These are phyloP conservation scores for Crematogaster levior DNA, from an alignment of 2,888 invertebrate genomes.

Conservation along the genomic window DNA sequence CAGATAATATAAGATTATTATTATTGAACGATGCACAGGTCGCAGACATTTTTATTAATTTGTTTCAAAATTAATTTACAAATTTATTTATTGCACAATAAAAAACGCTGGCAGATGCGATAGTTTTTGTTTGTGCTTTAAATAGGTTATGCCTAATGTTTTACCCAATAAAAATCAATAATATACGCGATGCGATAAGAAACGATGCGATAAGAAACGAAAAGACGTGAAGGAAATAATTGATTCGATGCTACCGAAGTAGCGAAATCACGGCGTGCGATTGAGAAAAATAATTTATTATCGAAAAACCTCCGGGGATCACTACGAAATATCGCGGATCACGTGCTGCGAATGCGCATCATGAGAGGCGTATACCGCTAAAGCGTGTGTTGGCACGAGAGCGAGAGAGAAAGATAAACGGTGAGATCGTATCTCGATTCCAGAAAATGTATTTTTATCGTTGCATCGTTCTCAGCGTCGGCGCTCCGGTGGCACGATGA, in stretches of 20 bases:
- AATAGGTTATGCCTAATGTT: neutral
- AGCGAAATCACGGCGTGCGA: slow-evolving; percentile 14
- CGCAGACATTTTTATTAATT: neutral
- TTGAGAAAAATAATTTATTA: slow-evolving; percentile 32
- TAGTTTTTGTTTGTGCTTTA: neutral
- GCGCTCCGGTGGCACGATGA: slow-evolving; percentile 47
- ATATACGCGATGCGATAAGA: slow-evolving; percentile 45
- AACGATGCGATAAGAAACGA: slow-evolving; percentile 6
- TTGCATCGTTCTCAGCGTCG: slow-evolving; percentile 49
- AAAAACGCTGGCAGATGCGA: neutral
- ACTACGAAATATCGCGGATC: slow-evolving; percentile 30
- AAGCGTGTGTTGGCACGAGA: slow-evolving; percentile 14
- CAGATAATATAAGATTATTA: neutral
- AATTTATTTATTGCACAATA: neutral
- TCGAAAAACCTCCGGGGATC: neutral
- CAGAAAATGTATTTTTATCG: slow-evolving; percentile 43
- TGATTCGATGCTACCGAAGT: slow-evolving; percentile 32
- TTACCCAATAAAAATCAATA: neutral
- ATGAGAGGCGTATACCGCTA: slow-evolving; percentile 11
- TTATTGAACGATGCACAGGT: neutral
- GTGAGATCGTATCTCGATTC: slow-evolving; percentile 29
- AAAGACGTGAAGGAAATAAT: slow-evolving; percentile 31
- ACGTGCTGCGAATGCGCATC: slow-evolving; percentile 35
- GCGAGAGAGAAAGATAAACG: slow-evolving; percentile 4
- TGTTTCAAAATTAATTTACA: neutral